These are phyloP conservation scores for Camponotus vicinus DNA, from an alignment of 1,140 invertebrate species.

Conservation along the genomic window DNA sequence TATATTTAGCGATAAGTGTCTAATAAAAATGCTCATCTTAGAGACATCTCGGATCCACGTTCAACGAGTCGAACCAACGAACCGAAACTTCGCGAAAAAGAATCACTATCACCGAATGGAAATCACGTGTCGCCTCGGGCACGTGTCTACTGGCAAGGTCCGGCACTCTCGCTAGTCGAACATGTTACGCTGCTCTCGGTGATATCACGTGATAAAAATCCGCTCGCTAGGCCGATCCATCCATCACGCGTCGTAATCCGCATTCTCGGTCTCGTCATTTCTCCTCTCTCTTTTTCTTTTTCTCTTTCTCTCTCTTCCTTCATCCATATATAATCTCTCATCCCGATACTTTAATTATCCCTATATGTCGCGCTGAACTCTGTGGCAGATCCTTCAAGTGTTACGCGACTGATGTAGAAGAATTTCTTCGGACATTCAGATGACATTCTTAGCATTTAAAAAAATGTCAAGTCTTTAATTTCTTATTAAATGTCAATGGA, in stretches of 20 bases:
- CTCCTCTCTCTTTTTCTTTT: neutral
- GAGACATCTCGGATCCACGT: neutral
- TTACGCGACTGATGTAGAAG: slow-evolving; percentile 21
- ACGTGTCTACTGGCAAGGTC: slow-evolving; percentile 16
- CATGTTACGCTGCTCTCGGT: slow-evolving; percentile 1
- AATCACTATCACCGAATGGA: slow-evolving; percentile 2
- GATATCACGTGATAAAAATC: slow-evolving; percentile 55
- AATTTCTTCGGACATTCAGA: neutral
- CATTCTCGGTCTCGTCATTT: slow-evolving; percentile 37
- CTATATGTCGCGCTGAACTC: neutral
- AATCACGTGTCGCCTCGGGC: slow-evolving; percentile 27
- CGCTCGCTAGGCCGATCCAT: slow-evolving; percentile 31
- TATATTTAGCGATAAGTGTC: slow-evolving; percentile 18
- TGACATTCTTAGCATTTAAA: neutral
- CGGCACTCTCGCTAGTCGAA: neutral
- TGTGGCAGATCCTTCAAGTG: neutral
- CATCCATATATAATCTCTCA: neutral
- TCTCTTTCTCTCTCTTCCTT: neutral
- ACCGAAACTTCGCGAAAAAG: slow-evolving; percentile 12
- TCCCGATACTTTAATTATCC: slow-evolving; percentile 36
- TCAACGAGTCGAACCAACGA: neutral
- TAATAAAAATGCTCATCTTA: neutral
- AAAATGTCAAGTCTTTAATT: slow-evolving; percentile 13
- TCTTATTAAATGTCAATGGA: slow-evolving; percentile 18
- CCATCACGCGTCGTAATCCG: slow-evolving; percentile 42